These are phyloP conservation scores for Melanocharis versteri DNA, from an alignment of 2,113 vertebrate species.

Conservation along the genomic window DNA sequence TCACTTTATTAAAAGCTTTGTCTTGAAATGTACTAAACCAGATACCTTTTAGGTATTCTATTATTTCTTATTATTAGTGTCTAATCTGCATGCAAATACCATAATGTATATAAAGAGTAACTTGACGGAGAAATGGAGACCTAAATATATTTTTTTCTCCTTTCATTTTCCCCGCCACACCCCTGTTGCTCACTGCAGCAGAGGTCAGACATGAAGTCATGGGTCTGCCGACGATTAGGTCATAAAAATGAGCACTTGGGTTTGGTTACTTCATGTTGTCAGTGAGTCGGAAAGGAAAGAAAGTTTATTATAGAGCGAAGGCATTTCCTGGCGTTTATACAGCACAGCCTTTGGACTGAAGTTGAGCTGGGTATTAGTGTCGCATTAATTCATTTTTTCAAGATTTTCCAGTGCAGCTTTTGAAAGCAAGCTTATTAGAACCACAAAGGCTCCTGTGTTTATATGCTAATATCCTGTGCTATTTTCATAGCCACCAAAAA, in stretches of 20 bases:
- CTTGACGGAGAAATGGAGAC: neutral
- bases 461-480: constrained; percentile 35
- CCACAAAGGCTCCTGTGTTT: constrained; percentile 45
- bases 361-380: constrained; percentile 19
- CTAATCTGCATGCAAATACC: neutral
- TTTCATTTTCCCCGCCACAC: neutral
- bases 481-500: neutral
- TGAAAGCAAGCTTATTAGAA: constrained; percentile 24
- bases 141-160: neutral
- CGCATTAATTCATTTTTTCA: neutral
- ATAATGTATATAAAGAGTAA: neutral
- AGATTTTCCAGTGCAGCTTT: constrained; percentile 10
- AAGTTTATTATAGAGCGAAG: neutral
- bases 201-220: neutral
- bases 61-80: neutral
- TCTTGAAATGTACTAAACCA: neutral
- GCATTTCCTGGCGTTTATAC: constrained; percentile 18
- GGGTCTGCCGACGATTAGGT: neutral
- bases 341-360: constrained; percentile 20
- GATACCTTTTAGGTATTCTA: neutral
- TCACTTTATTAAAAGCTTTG: neutral
- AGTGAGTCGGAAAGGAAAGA: neutral
- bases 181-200: neutral
- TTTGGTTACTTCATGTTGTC: neutral
- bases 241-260: neutral